phyloP scores from a whole-genome alignment of 2,888 invertebrate species.

The Amphipyra berbera region DNA sequence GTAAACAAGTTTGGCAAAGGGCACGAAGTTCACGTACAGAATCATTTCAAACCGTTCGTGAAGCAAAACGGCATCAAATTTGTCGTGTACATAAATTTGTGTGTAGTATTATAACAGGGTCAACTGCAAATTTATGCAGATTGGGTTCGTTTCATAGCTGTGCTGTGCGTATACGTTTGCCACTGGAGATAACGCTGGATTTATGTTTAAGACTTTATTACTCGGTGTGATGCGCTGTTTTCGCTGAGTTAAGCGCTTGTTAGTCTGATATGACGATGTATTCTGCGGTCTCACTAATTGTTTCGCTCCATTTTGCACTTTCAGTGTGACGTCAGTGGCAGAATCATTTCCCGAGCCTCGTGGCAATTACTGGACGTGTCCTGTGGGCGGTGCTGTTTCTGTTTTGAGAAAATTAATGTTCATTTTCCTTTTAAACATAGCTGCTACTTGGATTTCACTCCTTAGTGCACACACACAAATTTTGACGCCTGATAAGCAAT shows the following conservation, averaged over 20 bases:
- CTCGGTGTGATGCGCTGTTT: slow-evolving; percentile 62
- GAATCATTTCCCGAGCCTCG: slow-evolving; percentile 31
- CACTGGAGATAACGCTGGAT: slow-evolving; percentile 76
- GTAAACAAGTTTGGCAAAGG: slow-evolving; percentile 61
- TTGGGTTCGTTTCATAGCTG: slow-evolving; percentile 79
- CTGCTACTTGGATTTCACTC: too few relatives aligned
- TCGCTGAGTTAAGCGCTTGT: slow-evolving; percentile 58
- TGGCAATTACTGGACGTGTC: slow-evolving; percentile 23
- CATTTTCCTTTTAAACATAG: background rate
- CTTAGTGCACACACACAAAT: too few relatives aligned
- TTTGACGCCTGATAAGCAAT: too few relatives aligned
- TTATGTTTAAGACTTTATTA: slow-evolving; percentile 78
- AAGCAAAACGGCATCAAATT: slow-evolving; percentile 67
- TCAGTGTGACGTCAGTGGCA: slow-evolving; percentile 25
- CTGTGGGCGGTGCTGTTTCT: slow-evolving; percentile 7
- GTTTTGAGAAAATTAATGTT: slow-evolving; percentile 9
- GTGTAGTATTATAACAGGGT: slow-evolving; percentile 76
- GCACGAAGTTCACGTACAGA: slow-evolving; percentile 58
- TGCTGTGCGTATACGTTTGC: slow-evolving; percentile 76
- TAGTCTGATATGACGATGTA: slow-evolving; percentile 52
- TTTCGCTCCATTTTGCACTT: slow-evolving; percentile 54
- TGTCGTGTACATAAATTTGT: slow-evolving; percentile 70
- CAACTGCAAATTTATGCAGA: slow-evolving; percentile 85
- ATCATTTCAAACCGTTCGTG: slow-evolving; percentile 64
- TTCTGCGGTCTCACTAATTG: slow-evolving; percentile 58